phyloP scores from a whole-genome alignment of 2,113 vertebrate species.

The Sorex araneus region DNA sequence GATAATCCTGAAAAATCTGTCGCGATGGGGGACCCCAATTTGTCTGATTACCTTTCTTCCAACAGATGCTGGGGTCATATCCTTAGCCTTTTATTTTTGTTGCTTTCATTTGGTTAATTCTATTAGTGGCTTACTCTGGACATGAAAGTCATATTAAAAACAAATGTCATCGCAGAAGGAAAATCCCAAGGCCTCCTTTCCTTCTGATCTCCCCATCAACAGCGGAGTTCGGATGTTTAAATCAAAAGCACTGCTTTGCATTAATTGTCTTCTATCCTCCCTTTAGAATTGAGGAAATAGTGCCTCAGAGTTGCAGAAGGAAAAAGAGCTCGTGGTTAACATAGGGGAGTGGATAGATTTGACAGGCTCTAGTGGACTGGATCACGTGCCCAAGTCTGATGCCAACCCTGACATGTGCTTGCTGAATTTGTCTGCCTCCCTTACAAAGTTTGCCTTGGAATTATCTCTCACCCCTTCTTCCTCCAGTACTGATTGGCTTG shows the following conservation, averaged over 20 bases:
- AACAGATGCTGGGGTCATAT: slow-evolving; percentile 53
- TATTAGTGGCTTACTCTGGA: slow-evolving; percentile 66
- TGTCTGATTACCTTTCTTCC: slow-evolving; percentile 66
- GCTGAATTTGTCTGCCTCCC: background rate
- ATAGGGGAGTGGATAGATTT: background rate
- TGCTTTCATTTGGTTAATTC: slow-evolving; percentile 75
- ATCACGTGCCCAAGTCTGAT: background rate
- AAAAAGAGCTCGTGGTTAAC: slow-evolving; percentile 9
- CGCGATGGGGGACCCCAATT: slow-evolving; percentile 15
- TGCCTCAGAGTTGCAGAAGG: background rate
- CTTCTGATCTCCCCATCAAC: slow-evolving; percentile 59
- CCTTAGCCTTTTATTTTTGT: slow-evolving; percentile 63
- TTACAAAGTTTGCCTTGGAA: background rate
- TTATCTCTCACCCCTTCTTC: background rate
- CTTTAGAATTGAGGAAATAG: slow-evolving; percentile 10
- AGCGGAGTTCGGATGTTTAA: background rate
- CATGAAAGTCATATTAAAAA: slow-evolving; percentile 77
- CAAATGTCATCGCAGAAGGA: slow-evolving; percentile 65
- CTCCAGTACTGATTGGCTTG: background rate
- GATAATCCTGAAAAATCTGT: slow-evolving; percentile 64
- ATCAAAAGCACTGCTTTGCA: slow-evolving; percentile 49
- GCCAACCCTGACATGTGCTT: background rate
- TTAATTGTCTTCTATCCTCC: slow-evolving; percentile 32
- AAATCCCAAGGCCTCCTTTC: slow-evolving; percentile 55
- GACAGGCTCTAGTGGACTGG: background rate